A percentile compares a stretch with the other conserved stretches of the same genome.
These are phyloP conservation scores for Seriola dumerili DNA, from an alignment of 2,113 vertebrate genomes.

Conservation along the genomic window DNA sequence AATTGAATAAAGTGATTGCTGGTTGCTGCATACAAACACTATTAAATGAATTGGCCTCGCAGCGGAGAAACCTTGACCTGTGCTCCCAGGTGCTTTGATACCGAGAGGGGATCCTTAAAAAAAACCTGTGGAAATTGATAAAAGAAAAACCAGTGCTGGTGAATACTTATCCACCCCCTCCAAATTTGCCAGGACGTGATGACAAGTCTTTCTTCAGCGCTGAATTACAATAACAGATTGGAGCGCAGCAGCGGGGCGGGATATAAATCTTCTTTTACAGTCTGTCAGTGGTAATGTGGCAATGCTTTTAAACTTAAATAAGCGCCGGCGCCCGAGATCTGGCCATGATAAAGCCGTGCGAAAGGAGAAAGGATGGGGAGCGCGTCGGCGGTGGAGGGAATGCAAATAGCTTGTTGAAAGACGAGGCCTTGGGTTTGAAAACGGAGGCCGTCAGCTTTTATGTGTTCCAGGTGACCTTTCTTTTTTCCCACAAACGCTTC, in stretches of 20 bases:
- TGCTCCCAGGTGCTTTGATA: background rate
- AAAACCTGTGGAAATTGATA: constrained; percentile 43
- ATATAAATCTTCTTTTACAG: constrained; percentile 82
- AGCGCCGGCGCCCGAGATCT: constrained; percentile 47
- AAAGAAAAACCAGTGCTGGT: constrained; percentile 29
- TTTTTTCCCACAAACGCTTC: background rate
- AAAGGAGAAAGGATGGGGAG: background rate
- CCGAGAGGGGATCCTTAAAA: background rate
- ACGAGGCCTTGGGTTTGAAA: background rate
- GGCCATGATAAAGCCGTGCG: constrained; percentile 39
- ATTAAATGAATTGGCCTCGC: background rate
- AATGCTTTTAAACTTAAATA: constrained; percentile 77
- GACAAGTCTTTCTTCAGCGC: constrained; percentile 63
- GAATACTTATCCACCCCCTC: constrained; percentile 11
- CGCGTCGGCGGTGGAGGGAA: background rate
- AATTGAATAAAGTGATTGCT: background rate
- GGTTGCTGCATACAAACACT: background rate
- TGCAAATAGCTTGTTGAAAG: constrained; percentile 40
- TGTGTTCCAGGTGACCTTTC: constrained; percentile 30
- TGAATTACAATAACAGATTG: constrained; percentile 77
- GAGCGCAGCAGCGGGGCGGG: constrained; percentile 46
- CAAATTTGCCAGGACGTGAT: constrained; percentile 29
- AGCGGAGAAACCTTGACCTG: background rate
- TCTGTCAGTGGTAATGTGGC: constrained; percentile 79
- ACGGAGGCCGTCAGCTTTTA: background rate